A percentile compares a stretch with the other conserved stretches of the same genome.
These are phyloP conservation scores for Lerista edwardsae DNA, from an alignment of 2,797 vertebrate genomes.

Conservation along the genomic window DNA sequence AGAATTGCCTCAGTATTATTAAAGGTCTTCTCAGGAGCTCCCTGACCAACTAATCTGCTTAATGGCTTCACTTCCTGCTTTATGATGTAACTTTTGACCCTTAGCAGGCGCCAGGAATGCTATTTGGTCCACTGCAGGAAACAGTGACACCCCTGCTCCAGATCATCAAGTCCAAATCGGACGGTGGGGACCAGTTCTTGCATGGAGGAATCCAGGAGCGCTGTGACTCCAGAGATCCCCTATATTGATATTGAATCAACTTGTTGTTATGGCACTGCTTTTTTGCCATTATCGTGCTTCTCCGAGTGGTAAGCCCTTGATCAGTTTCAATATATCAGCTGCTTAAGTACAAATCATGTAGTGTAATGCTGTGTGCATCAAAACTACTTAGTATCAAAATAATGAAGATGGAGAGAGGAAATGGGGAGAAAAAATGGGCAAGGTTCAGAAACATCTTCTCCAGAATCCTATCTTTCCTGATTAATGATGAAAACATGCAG, in stretches of 20 bases:
- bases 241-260: neutral
- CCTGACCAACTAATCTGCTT: too few species aligned
- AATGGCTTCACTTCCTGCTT: too few species aligned
- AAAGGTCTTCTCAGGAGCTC: too few species aligned
- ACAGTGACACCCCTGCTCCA: too few species aligned
- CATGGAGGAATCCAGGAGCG: too few species aligned
- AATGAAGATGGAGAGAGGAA: constrained; percentile 27
- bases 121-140: too few species aligned
- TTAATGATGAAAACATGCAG: constrained; percentile 47
- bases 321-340: neutral
- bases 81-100: too few species aligned
- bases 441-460: constrained; percentile 28
- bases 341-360: neutral
- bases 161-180: too few species aligned
- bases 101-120: too few species aligned
- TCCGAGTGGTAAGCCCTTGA: neutral
- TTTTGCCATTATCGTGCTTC: constrained; percentile 8
- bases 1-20: too few species aligned
- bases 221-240: neutral
- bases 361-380: neutral
- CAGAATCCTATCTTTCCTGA: constrained; percentile 36
- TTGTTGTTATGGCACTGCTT: neutral
- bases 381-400: neutral
- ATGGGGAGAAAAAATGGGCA: constrained; percentile 33
- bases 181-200: too few species aligned